These are phyloP conservation scores for Stictonetta naevosa DNA, from an alignment of 2,113 vertebrate genomes.

Conservation along the genomic window DNA sequence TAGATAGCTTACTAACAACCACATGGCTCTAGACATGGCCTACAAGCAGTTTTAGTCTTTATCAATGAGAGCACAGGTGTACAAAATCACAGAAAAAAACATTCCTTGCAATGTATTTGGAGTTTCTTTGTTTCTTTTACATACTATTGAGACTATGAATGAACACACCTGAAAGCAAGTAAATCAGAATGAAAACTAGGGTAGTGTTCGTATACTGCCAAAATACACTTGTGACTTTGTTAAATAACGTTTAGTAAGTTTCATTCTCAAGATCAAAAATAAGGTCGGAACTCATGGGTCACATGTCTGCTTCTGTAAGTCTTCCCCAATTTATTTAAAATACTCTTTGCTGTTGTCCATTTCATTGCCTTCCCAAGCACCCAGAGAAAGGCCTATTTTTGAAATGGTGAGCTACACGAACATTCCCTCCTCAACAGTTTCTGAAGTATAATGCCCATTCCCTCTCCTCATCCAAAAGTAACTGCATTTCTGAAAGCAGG, in stretches of 20 bases:
- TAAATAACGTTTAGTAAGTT: conserved; percentile 13
- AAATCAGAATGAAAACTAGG: conserved; percentile 51
- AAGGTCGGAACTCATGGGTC: neutral
- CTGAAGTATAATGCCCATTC: conserved; percentile 35
- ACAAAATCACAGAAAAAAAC: conserved; percentile 12
- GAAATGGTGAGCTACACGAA: conserved; percentile 30
- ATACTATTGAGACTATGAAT: conserved; percentile 10
- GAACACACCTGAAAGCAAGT: conserved; percentile 56
- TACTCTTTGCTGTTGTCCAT: neutral
- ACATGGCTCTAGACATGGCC: neutral
- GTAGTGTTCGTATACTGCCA: conserved; percentile 20
- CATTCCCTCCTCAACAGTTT: conserved; percentile 19
- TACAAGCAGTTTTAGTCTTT: conserved; percentile 26
- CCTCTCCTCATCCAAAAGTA: neutral
- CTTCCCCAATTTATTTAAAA: neutral
- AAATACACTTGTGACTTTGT: conserved; percentile 46
- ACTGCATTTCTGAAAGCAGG: neutral
- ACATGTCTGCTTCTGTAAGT: neutral
- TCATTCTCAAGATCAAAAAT: neutral
- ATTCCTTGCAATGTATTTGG: conserved; percentile 31
- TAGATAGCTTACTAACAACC: neutral
- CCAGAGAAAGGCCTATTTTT: neutral
- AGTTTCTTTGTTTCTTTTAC: neutral
- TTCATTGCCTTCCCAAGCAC: neutral
- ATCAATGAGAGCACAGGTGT: conserved; percentile 33